Conservation (phyloP, 2,888 invertebrate genomes). For the Leucozona laternaria region DNA sequence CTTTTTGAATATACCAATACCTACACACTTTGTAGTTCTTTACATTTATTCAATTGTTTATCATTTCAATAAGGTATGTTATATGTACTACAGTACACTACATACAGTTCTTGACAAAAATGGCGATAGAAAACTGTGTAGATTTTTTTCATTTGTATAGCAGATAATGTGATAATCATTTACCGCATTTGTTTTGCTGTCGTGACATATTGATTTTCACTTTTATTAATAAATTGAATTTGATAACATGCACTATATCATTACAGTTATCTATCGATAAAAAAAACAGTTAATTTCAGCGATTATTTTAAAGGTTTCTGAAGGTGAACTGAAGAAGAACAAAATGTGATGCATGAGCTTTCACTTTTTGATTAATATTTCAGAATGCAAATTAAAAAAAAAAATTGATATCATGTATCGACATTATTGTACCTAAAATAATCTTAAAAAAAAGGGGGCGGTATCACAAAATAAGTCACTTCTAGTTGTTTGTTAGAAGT, state of each 20-base stretch:
- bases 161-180: conserved; percentile 7
- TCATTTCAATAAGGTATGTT: too few species aligned
- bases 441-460: too few species aligned
- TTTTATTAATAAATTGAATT: background rate
- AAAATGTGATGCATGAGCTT: background rate
- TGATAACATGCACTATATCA: background rate
- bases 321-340: background rate
- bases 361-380: background rate
- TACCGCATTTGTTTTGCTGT: background rate
- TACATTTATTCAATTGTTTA: too few species aligned
- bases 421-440: too few species aligned
- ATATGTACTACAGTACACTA: too few species aligned
- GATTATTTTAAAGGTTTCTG: background rate
- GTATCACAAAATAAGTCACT: background rate
- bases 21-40: too few species aligned
- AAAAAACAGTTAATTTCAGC: background rate
- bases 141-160: background rate
- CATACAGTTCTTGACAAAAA: too few species aligned
- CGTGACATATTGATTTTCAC: conserved; percentile 4
- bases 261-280: background rate
- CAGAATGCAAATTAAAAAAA: background rate
- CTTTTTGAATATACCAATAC: too few species aligned
- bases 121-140: background rate
- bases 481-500: background rate
- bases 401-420: too few species aligned